These are phyloP conservation scores for Cepaea hortensis DNA, from an alignment of 2,888 invertebrate species.

Conservation along the genomic window DNA sequence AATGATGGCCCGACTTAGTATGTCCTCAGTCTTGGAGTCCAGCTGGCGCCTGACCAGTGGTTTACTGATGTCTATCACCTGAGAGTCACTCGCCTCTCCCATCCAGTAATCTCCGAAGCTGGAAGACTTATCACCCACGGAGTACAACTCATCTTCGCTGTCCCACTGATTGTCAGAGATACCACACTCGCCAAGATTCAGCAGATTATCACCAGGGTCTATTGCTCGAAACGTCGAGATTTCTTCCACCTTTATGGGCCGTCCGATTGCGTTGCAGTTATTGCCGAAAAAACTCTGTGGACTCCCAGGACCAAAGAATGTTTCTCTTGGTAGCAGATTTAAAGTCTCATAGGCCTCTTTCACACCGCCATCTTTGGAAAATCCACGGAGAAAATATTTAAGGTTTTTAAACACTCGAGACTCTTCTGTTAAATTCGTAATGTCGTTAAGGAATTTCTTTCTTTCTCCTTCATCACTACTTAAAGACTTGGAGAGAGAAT, in stretches of 20 bases:
- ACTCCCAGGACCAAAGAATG: conserved; percentile 44
- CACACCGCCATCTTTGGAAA: conserved; percentile 13
- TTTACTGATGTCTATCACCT: conserved; percentile 42
- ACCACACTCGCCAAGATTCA: neutral
- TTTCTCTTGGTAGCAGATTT: conserved; percentile 40
- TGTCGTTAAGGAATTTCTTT: conserved; percentile 33
- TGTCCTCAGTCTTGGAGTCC: conserved; percentile 25
- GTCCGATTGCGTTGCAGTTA: neutral
- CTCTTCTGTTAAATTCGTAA: conserved; percentile 39
- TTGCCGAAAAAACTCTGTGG: conserved; percentile 34
- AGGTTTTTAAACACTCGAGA: conserved; percentile 44
- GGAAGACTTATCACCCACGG: conserved; percentile 34
- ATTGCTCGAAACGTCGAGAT: neutral
- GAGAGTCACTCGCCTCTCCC: conserved; percentile 36
- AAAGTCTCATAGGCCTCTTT: conserved; percentile 26
- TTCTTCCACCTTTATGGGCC: neutral
- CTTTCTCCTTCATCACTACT: conserved; percentile 41
- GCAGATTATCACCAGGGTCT: neutral
- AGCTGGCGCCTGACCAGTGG: conserved; percentile 41
- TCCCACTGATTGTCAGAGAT: conserved; percentile 35
- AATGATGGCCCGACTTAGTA: conserved; percentile 35
- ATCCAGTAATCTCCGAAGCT: conserved; percentile 48
- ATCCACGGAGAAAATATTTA: conserved; percentile 44
- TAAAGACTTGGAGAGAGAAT: conserved; percentile 38
- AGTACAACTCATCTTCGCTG: conserved; percentile 22